These are phyloP conservation scores for Saccostrea glomerata DNA, from an alignment of 1,140 invertebrate species.

Conservation along the genomic window DNA sequence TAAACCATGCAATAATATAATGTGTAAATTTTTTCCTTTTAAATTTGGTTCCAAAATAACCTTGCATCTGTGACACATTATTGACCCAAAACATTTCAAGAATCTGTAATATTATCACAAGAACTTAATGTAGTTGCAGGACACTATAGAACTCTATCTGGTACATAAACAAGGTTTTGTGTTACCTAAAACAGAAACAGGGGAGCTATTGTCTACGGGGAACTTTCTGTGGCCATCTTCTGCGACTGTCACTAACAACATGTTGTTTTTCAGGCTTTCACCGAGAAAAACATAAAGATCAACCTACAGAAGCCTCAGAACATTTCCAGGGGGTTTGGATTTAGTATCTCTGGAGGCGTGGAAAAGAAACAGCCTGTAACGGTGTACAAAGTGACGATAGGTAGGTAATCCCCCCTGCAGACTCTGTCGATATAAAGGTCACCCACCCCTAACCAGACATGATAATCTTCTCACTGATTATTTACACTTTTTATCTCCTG, in stretches of 20 bases:
- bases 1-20: too few species aligned
- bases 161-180: slow-evolving; percentile 12
- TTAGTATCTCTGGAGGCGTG: slow-evolving; percentile 73
- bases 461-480: background rate
- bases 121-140: background rate
- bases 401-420: slow-evolving; percentile 62
- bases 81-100: background rate
- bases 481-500: background rate
- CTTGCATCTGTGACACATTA: background rate
- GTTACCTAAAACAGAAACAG: background rate
- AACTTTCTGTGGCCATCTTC: background rate
- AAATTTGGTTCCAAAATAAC: background rate
- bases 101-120: slow-evolving; percentile 23
- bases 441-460: background rate
- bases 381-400: slow-evolving; percentile 73
- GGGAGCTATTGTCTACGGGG: background rate
- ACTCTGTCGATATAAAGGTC: too few species aligned
- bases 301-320: slow-evolving; percentile 72
- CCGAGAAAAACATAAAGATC: slow-evolving; percentile 75
- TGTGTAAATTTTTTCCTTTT: background rate
- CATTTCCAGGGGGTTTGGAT: slow-evolving; percentile 75
- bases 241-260: background rate
- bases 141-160: background rate
- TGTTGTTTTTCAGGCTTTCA: slow-evolving; percentile 67
- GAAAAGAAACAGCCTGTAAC: slow-evolving; percentile 71